These are phyloP conservation scores for Simalia tracyae DNA, from an alignment of 2,797 vertebrate genomes.

Conservation along the genomic window DNA sequence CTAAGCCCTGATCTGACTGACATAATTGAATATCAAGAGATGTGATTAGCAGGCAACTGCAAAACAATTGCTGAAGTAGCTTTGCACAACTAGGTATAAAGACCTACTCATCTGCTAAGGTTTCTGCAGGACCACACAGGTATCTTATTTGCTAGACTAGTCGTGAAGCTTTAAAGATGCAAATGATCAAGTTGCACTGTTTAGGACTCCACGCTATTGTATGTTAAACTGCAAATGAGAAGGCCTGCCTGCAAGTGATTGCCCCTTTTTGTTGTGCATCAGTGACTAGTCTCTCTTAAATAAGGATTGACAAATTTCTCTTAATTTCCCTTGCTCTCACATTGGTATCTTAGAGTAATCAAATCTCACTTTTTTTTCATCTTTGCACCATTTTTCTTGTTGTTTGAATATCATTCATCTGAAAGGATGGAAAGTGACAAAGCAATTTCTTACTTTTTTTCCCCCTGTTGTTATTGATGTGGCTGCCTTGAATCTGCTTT, in stretches of 20 bases:
- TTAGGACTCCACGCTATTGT: neutral
- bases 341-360: neutral
- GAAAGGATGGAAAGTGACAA: fast-evolving
- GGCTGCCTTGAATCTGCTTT: constrained; percentile 19
- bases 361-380: neutral
- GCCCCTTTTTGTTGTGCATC: neutral
- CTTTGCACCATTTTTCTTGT: neutral
- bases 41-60: neutral
- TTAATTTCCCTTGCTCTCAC: neutral
- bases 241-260: neutral
- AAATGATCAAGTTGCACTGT: neutral
- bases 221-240: neutral
- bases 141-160: neutral
- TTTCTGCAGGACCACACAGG: neutral
- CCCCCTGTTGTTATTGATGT: constrained; percentile 1
- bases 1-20: neutral
- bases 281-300: neutral
- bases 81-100: neutral
- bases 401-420: neutral
- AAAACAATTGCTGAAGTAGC: neutral
- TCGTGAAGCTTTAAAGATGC: neutral
- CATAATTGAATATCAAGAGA: neutral
- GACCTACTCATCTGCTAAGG: neutral
- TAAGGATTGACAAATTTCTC: neutral
- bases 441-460: constrained; percentile 45